phyloP scores from a whole-genome alignment of 1,140 invertebrate genomes.

The Meteorus sp. region DNA sequence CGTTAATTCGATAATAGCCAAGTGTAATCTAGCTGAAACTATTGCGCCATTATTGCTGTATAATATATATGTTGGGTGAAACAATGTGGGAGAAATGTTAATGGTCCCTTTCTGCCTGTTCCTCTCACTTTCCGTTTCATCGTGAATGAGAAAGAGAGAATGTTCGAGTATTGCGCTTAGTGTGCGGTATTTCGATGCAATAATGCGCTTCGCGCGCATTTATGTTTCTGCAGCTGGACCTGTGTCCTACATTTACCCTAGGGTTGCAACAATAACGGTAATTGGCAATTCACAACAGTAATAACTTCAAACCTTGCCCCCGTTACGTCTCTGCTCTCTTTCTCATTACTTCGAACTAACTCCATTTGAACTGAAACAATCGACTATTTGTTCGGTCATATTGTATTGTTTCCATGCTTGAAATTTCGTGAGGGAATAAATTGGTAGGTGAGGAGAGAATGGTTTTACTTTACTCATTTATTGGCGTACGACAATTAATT shows the following conservation, averaged over 20 bases:
- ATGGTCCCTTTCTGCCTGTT: constrained; percentile 2
- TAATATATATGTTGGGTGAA: background rate
- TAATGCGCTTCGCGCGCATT: constrained; percentile 22
- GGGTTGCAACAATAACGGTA: constrained; percentile 46
- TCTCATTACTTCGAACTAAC: constrained; percentile 20
- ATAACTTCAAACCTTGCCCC: constrained; percentile 42
- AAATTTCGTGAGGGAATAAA: no score
- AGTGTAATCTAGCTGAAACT: constrained; percentile 30
- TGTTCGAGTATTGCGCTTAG: background rate
- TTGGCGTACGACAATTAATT: no score
- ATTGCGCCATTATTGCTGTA: constrained; percentile 29
- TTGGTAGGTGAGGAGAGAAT: no score
- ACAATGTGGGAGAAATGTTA: background rate
- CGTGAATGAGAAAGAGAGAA: no score
- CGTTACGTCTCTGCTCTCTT: constrained; percentile 11
- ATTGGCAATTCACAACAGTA: constrained; percentile 48
- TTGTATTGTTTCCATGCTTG: background rate
- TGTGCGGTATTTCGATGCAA: constrained; percentile 24
- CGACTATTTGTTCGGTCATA: background rate
- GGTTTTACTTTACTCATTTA: no score
- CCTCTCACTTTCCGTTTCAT: no score
- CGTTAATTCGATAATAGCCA: constrained; percentile 31
- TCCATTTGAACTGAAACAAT: constrained; percentile 32
- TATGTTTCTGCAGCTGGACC: constrained; percentile 38
- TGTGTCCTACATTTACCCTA: constrained; percentile 35